Base-by-base conservation (phyloP, 2,888 invertebrate species). In the Iphiclides podalirius region DNA sequence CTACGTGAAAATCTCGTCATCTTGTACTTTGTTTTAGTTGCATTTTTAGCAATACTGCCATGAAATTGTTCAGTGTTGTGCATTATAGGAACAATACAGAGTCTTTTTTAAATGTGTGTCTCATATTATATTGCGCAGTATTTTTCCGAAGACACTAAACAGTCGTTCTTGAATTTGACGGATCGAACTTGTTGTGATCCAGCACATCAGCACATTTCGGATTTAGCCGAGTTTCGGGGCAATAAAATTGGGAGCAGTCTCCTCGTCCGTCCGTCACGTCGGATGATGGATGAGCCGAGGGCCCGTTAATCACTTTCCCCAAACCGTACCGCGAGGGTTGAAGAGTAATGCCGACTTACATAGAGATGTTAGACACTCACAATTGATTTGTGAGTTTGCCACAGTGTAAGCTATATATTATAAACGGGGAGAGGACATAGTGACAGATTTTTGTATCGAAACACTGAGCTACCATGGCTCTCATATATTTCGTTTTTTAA, bases 281-380 rank as follows among this genome's bases (percentile, higher is more conserved):
- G 34, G 17, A 51, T 59, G 55, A 59, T 53, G 52, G 53, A 59
- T 54, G 52, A 40, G 33, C 33, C 34, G n/a, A 23, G n/a, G 34
- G 48, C 48, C 50, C 54, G 52, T 57, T 54, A 54, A 52, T 59
- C 59, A 56, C 52, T 47, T 47, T 11, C 28, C 39, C n/a, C 35
- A 36, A 17, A 20, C 42, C 37, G 46, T 43, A 48, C 12, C 7
- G 2, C 36, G 39, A 11, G 33, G 23, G 34, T 14, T 11, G 17
- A 33, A 26, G 34, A 40, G 34, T 39, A 13, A 40, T 35, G 33
- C 23, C 12, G 17, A n/a, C 31, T 16, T 46, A 40, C 36, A 16
- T 28, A 14, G 23, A 47, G 47, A 47, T 28, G 35, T 47, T 47
- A 26, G 12, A 26, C 16, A 36, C 28, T 36, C n/a, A 12, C 34